A percentile compares a stretch with the other conserved stretches of the same genome.
Evolutionary conservation across 2,888 invertebrate genomes (phyloP).

Genomic region (Tricholauxania praeusta): DNA sequence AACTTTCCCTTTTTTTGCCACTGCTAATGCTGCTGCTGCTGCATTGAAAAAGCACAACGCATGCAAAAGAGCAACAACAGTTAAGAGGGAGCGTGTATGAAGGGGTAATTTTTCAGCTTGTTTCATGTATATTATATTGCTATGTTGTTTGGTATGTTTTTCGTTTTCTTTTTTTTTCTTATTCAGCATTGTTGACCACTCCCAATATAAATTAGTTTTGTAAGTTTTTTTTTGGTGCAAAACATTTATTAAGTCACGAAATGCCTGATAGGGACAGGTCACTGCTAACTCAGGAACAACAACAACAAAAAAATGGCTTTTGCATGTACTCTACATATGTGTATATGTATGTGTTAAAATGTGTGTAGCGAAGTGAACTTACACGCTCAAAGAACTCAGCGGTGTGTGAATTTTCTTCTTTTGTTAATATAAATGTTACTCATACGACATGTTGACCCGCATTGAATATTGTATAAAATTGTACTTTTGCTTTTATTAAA

Average conservation of each 20-base stretch:
- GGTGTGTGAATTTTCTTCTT: too few species aligned
- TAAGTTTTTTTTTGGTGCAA: constrained; percentile 31
- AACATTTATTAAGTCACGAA: constrained; percentile 46
- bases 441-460: constrained; percentile 16
- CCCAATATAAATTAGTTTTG: constrained; percentile 43
- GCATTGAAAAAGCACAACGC: constrained; percentile 7
- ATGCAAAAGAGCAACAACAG: constrained; percentile 5
- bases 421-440: neutral
- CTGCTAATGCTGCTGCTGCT: neutral
- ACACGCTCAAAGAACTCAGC: too few species aligned
- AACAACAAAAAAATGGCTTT: neutral
- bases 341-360: too few species aligned
- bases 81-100: too few species aligned
- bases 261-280: constrained; percentile 38
- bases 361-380: too few species aligned
- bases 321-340: neutral
- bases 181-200: constrained; percentile 36
- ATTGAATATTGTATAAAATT: too few species aligned
- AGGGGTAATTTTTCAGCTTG: too few species aligned
- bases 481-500: too few species aligned
- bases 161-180: neutral
- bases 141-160: neutral
- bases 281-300: constrained; percentile 12
- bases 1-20: constrained; percentile 21
- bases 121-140: too few species aligned